Base-by-base conservation (phyloP, 2,113 vertebrate species). In the Corythaeola cristata region DNA sequence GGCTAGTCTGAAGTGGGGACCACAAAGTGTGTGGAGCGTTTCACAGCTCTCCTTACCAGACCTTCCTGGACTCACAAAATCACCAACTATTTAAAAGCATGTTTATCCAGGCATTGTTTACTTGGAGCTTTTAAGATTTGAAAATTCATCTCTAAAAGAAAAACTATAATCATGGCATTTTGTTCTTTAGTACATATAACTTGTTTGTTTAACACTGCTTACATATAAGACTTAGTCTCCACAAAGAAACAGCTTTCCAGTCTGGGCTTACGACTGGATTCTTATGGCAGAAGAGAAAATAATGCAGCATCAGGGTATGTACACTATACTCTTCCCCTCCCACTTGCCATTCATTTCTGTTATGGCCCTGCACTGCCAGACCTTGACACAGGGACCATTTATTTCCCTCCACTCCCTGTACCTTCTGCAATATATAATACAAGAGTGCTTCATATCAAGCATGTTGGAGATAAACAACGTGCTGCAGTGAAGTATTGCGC, bases 381-480 rank as follows among this genome's bases (percentile, higher is more conserved):
- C 23, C 49, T 90, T 35, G 56, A 62, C 49, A 77, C 11, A 32
- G 35, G 27, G 12, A 39, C 23, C 28, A 68, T 17, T 12, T 71
- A 20, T 37, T 41, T 8, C 16, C 8, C 9, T 15, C 7, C 5
- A 11, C 4, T 6, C 4, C 7, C 26, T 2, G 1, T 35, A 21
- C 24, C 32, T 28, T 58, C 45, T 28, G 27, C 15, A 63, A 52
- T 6, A 58, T 3, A 27, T 30, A 87, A 52, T 5, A 53, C 8
- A 74, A 21, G 14, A 90, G 11, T 13, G 15, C 33, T 71, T 88
- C 11, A 18, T 19, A 55, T 26, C 23, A 74, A 69, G 5, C 14
- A 53, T 3, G 0, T 53, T 88, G 56, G 11, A 49, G 66, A 82
- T 62, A 84, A 52, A 18, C 32, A 80, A 10, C 24, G 11, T 11